These are phyloP conservation scores for Vicugna pacos DNA, from an alignment of 2,113 vertebrate species.

Conservation along the genomic window DNA sequence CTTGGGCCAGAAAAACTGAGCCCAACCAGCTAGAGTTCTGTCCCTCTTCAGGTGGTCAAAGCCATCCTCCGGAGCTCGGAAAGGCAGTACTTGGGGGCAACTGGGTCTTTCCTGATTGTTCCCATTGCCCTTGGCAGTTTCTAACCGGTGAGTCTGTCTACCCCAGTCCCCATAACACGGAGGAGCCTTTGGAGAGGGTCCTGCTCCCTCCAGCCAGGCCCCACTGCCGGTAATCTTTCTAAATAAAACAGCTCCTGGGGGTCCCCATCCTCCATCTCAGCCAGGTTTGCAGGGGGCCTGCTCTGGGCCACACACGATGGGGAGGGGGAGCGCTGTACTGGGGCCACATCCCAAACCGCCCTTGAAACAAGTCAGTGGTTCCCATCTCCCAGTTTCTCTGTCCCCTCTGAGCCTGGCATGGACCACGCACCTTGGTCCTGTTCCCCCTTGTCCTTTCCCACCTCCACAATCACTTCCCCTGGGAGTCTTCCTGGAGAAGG, in stretches of 20 bases:
- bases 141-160: background rate
- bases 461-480: background rate
- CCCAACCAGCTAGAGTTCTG: background rate
- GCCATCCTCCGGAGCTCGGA: background rate
- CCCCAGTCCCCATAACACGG: background rate
- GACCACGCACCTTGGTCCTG: background rate
- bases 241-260: background rate
- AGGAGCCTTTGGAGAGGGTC: background rate
- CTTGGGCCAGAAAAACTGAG: background rate
- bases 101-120: background rate
- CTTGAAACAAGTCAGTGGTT: background rate
- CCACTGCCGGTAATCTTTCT: background rate
- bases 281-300: background rate
- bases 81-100: background rate
- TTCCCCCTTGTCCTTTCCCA: background rate
- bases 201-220: background rate
- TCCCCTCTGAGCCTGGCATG: background rate
- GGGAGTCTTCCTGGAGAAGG: background rate
- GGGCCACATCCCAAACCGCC: background rate
- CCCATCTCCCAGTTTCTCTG: background rate
- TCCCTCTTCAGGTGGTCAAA: background rate
- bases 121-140: background rate
- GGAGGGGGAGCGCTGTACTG: fast-evolving
- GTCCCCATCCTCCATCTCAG: background rate
- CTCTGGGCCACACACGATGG: background rate